These are phyloP conservation scores for Melinaea marsaeus DNA, from an alignment of 2,888 invertebrate species.

Conservation along the genomic window DNA sequence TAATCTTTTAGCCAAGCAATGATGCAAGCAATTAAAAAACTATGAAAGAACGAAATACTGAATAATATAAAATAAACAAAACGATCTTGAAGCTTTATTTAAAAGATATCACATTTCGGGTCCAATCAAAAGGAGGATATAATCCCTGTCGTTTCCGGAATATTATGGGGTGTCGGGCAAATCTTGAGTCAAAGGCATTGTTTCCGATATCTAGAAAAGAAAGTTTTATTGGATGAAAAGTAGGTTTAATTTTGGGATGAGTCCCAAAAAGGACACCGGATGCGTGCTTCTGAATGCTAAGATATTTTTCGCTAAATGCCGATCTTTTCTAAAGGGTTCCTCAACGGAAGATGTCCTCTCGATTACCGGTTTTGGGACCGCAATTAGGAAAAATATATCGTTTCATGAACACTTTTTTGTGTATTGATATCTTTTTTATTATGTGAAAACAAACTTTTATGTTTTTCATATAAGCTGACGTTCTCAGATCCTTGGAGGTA, in stretches of 20 bases:
- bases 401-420: constrained; percentile 40
- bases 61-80: constrained; percentile 12
- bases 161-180: constrained; percentile 51
- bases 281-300: constrained; percentile 72
- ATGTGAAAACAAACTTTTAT: neutral
- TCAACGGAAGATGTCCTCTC: constrained; percentile 68
- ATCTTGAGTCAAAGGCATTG: constrained; percentile 73
- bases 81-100: constrained; percentile 44
- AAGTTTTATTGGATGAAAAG: constrained; percentile 76
- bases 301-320: constrained; percentile 70
- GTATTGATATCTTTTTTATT: constrained; percentile 34
- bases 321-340: constrained; percentile 72
- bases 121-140: constrained; percentile 70
- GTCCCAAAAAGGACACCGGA: constrained; percentile 65
- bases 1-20: too few species aligned
- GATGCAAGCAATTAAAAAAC: too few species aligned
- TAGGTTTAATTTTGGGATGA: constrained; percentile 72
- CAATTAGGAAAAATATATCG: constrained; percentile 55
- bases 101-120: constrained; percentile 66
- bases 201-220: constrained; percentile 70
- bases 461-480: neutral
- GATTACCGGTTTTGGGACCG: constrained; percentile 63
- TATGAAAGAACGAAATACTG: neutral
- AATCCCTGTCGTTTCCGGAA: constrained; percentile 58
- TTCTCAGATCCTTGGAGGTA: neutral